Conservation (phyloP, 2,888 invertebrate genomes). For the Diplolepis rosae region DNA sequence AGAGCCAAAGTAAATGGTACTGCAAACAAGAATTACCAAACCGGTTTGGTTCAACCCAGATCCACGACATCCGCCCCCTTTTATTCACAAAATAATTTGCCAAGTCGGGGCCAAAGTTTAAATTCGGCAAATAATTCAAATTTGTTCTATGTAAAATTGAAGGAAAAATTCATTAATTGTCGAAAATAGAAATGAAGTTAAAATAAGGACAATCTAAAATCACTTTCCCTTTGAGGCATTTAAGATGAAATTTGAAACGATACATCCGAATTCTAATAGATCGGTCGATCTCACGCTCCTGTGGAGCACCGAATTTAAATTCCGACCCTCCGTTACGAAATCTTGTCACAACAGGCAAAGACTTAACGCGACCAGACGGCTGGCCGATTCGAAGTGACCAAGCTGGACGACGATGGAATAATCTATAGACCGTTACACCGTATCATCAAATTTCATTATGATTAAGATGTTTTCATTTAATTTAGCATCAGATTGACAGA, state of each 20-base stretch:
- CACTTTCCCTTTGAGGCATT: background rate
- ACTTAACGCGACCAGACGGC: slow-evolving; percentile 54
- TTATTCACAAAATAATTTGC: too few species aligned
- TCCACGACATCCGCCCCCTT: too few species aligned
- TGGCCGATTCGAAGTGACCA: slow-evolving; percentile 45
- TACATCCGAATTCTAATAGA: slow-evolving; percentile 43
- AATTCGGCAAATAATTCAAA: too few species aligned
- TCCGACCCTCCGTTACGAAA: slow-evolving; percentile 57
- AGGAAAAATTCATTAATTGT: too few species aligned
- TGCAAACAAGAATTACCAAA: too few species aligned
- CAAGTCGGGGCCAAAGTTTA: too few species aligned
- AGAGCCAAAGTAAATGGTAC: too few species aligned
- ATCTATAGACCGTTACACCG: slow-evolving; percentile 46
- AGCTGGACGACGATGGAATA: slow-evolving; percentile 37
- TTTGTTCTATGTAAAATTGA: too few species aligned
- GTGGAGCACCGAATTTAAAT: slow-evolving; percentile 48
- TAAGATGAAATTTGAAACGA: slow-evolving; percentile 42
- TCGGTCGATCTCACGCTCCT: slow-evolving; percentile 58
- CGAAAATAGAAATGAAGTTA: background rate
- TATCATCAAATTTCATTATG: slow-evolving; percentile 41
- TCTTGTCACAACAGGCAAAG: slow-evolving; percentile 56
- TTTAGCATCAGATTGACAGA: slow-evolving; percentile 42
- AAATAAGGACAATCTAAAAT: background rate
- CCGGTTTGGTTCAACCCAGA: too few species aligned
- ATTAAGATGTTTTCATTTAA: slow-evolving; percentile 44